Evolutionary conservation across 2,888 invertebrate genomes (phyloP), one percentile per base, ranked within the genome.

Genomic region (Fabriciana adippe): DNA sequence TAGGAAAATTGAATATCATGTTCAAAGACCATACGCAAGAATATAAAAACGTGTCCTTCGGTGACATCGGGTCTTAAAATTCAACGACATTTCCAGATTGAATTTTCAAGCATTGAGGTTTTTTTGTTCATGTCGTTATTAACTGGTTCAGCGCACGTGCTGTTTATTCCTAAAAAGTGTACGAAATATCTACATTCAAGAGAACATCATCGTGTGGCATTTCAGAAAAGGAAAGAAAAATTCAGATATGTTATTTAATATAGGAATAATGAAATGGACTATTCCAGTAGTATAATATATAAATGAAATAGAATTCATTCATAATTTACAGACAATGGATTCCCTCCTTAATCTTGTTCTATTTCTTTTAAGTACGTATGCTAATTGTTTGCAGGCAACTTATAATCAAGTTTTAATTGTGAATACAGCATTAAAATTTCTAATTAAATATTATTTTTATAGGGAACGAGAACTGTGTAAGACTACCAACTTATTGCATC

Each of bases 1-100:
- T 79, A 82, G 76, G 72, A 77, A 75, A 76, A 76, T 76, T 66
- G 76, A 79, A 75, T 77, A 79, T 79, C 74, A 76, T 68, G 65
- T 47, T 59, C 68, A 66, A 66, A 67, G 64, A 54, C 63, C 55
- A 56, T 56, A 55, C 56, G 62, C 45, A 51, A 41, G 62, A 51
- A 4, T n/a, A 61, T 51, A 69, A 71, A 66, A 64, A 62, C 57
- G 18, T 47, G 56, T 67, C 21, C 66, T 64, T 31, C 35, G 50
- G 64, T 55, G 62, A 56, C 64, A 67, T 69, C 55, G 60, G 31
- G 55, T 15, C 56, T 70, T 71, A 68, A 62, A 64, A 67, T 63
- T 71, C 69, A 67, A 73, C 65, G 69, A 64, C 69, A 64, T 71
- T 68, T 63, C 48, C 51, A 54, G 64, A 65, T 64, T 57, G 61